A percentile compares a stretch with the other conserved stretches of the same genome.
phyloP scores from a whole-genome alignment of 2,113 vertebrate genomes.

The Myotis davidii region DNA sequence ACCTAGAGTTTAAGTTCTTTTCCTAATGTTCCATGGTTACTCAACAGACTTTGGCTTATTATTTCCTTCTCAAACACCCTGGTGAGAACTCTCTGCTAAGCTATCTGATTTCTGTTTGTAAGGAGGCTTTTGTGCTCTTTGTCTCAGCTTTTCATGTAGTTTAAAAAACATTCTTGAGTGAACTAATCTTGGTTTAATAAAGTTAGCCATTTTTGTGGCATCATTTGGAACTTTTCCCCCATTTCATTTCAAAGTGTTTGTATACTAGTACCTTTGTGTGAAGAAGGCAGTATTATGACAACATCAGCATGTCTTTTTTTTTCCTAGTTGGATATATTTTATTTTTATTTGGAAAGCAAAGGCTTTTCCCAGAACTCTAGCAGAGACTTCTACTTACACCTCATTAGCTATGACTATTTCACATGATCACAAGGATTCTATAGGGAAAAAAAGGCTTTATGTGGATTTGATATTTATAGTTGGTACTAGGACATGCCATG shows the following conservation, averaged over 20 bases:
- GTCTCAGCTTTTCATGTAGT: background rate
- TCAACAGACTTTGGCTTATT: background rate
- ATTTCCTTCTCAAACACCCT: background rate
- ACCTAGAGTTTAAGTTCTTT: background rate
- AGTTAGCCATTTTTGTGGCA: constrained; percentile 16
- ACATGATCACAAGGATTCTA: background rate
- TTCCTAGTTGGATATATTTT: background rate
- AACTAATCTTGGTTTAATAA: constrained; percentile 12
- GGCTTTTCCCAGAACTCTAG: background rate
- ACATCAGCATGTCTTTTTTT: background rate
- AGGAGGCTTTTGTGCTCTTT: background rate
- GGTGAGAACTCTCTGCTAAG: background rate
- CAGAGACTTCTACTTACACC: background rate
- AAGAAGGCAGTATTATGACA: background rate
- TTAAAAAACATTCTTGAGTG: background rate
- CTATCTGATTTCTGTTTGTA: background rate
- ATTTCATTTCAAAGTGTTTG: background rate
- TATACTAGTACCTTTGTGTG: background rate
- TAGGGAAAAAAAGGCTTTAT: background rate
- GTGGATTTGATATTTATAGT: background rate
- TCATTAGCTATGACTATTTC: background rate
- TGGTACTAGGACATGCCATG: background rate
- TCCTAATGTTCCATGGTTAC: background rate
- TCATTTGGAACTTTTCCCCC: background rate
- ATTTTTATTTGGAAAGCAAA: background rate